Conservation (phyloP, 2,888 invertebrate genomes). For the Sturmia bella region DNA sequence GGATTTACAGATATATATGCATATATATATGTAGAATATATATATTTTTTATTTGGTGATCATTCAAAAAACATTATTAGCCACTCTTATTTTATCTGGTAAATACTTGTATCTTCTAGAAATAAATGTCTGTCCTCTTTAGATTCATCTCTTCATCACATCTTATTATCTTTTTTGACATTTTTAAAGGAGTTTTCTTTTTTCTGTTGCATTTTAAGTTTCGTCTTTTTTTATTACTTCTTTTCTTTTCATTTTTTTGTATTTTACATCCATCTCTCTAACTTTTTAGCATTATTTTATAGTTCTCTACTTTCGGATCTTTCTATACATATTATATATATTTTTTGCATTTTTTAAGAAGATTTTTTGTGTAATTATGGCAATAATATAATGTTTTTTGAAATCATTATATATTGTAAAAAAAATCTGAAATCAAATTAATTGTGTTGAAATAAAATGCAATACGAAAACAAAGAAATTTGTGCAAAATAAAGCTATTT, state of each 20-base stretch:
- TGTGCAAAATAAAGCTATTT: slow-evolving; percentile 52
- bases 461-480: slow-evolving; percentile 63
- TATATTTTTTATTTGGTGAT: slow-evolving; percentile 74
- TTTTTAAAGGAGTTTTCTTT: slow-evolving; percentile 72
- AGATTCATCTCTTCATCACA: slow-evolving; percentile 72
- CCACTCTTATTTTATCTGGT: slow-evolving; percentile 72
- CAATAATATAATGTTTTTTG: slow-evolving; percentile 82
- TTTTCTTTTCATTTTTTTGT: slow-evolving; percentile 74
- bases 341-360: slow-evolving; percentile 71
- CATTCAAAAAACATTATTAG: slow-evolving; percentile 82
- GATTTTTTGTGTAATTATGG: slow-evolving; percentile 76
- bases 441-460: slow-evolving; percentile 79
- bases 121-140: slow-evolving; percentile 65
- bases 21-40: slow-evolving; percentile 71
- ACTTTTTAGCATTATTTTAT: slow-evolving; percentile 73
- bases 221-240: slow-evolving; percentile 69
- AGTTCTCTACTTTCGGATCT: slow-evolving; percentile 73
- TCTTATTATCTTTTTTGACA: slow-evolving; percentile 71
- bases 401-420: slow-evolving; percentile 80
- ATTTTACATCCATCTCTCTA: slow-evolving; percentile 71
- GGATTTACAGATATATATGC: slow-evolving; percentile 74
- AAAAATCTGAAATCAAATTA: slow-evolving; percentile 83
- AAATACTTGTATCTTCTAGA: slow-evolving; percentile 60
- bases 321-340: slow-evolving; percentile 69
- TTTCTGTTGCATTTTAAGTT: slow-evolving; percentile 65